Percentiles rank a stretch among this genome's conserved stretches.
phyloP scores from a whole-genome alignment of 37 sponge, comb jelly and placozoan genomes.

The Geodia barretti region DNA sequence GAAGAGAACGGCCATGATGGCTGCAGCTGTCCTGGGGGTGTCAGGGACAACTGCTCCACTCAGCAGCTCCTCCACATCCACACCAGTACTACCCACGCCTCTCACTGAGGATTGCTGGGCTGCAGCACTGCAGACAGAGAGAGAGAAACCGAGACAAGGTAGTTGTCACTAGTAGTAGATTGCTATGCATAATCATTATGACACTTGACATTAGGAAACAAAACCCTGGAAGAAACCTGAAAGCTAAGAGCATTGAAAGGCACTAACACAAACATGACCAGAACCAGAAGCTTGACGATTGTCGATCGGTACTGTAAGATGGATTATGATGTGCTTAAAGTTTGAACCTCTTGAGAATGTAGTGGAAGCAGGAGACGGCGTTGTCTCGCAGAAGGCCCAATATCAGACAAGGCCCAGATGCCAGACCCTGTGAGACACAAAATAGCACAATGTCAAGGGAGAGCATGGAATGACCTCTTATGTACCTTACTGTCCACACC shows the following conservation, averaged over 20 bases:
- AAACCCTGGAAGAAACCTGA: too few species aligned
- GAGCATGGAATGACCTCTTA: not conserved
- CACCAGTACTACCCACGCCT: not conserved
- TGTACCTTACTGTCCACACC: not conserved
- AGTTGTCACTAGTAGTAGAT: too few species aligned
- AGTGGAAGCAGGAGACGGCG: slow-evolving; percentile 72
- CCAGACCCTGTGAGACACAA: slow-evolving; percentile 23
- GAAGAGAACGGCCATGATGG: not conserved
- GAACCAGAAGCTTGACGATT: too few species aligned
- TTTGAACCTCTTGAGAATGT: slow-evolving; percentile 65
- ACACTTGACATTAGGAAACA: too few species aligned
- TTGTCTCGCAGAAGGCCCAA: slow-evolving; percentile 56
- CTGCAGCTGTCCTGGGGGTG: not conserved
- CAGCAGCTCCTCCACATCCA: not conserved
- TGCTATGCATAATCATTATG: too few species aligned
- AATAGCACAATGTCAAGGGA: not conserved
- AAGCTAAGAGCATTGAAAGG: too few species aligned
- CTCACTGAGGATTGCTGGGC: not conserved
- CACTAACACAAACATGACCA: too few species aligned
- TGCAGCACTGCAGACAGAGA: too few species aligned
- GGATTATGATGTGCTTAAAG: too few species aligned
- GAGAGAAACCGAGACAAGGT: too few species aligned
- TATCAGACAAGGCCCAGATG: slow-evolving; percentile 31
- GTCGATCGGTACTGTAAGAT: too few species aligned
- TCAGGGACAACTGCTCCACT: not conserved